Evolutionary conservation across 2,888 invertebrate species (phyloP).

Genomic region (Mamestra brassicae): DNA sequence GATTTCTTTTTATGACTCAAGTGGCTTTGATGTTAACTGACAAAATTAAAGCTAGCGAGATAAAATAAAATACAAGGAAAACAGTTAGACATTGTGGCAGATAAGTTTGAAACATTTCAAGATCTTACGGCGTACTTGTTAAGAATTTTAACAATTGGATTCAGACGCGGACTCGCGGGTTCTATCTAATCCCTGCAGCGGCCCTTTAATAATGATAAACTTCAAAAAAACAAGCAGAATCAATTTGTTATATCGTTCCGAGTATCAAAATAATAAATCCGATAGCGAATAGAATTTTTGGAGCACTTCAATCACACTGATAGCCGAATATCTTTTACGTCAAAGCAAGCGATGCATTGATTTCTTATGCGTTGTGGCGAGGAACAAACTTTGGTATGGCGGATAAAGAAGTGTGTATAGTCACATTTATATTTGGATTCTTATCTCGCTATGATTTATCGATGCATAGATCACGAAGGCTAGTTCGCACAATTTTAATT

Average conservation of each 20-base stretch:
- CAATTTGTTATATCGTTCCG: constrained; percentile 17
- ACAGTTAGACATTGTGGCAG: constrained; percentile 16
- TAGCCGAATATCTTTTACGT: constrained; percentile 47
- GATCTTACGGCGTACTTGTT: not conserved
- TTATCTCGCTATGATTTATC: constrained; percentile 27
- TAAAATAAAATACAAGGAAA: constrained; percentile 44
- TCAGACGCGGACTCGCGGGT: not conserved
- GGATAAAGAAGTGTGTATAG: constrained; percentile 15
- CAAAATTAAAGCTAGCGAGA: constrained; percentile 25
- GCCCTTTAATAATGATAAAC: constrained; percentile 21
- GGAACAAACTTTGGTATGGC: not conserved
- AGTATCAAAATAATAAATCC: constrained; percentile 21
- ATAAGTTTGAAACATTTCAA: constrained; percentile 4
- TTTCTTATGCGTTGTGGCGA: constrained; percentile 3
- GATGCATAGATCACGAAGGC: constrained; percentile 5
- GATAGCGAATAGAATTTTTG: constrained; percentile 26
- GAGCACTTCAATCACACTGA: constrained; percentile 32
- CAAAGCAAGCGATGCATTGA: constrained; percentile 31
- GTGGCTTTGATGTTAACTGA: constrained; percentile 24
- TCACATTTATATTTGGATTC: constrained; percentile 32
- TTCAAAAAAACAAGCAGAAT: constrained; percentile 9
- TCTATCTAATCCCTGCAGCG: constrained; percentile 2
- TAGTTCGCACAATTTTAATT: too few relatives aligned
- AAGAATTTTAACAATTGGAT: not conserved
- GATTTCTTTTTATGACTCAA: constrained; percentile 54